Evolutionary conservation across 2,113 vertebrate species (phyloP).

Genomic region (Rhombomys opimus): DNA sequence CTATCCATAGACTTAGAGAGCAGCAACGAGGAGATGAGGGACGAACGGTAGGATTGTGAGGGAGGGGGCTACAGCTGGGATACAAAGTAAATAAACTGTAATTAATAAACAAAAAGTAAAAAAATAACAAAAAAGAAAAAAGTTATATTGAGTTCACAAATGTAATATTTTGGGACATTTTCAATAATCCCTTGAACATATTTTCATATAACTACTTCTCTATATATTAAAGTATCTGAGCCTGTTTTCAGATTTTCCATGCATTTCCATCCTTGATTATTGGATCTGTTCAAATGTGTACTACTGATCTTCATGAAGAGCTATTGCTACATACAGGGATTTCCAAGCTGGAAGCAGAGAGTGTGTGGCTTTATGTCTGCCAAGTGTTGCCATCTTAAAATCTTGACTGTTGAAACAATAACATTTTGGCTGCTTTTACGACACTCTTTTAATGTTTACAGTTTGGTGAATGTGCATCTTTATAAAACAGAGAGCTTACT

Average conservation of each 20-base stretch:
- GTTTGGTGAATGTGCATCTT: slow-evolving; percentile 81
- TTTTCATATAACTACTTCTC: background rate
- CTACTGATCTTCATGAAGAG: slow-evolving; percentile 51
- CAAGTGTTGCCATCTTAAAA: slow-evolving; percentile 81
- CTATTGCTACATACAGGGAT: slow-evolving; percentile 48
- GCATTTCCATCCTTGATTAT: slow-evolving; percentile 26
- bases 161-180: slow-evolving; percentile 61
- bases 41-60: too few species aligned
- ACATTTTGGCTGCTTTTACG: slow-evolving; percentile 81
- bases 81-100: too few species aligned
- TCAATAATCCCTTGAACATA: slow-evolving; percentile 39
- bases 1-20: too few species aligned
- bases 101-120: too few species aligned
- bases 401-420: slow-evolving; percentile 81
- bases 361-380: slow-evolving; percentile 70
- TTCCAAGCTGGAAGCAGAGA: slow-evolving; percentile 71
- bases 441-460: slow-evolving; percentile 81
- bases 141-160: slow-evolving; percentile 70
- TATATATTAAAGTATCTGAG: slow-evolving; percentile 40
- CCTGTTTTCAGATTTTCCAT: slow-evolving; percentile 25
- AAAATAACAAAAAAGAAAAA: too few species aligned
- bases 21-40: too few species aligned
- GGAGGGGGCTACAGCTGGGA: too few species aligned
- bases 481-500: slow-evolving; percentile 82
- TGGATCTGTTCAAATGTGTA: slow-evolving; percentile 8